phyloP scores from a whole-genome alignment of 2,888 invertebrate genomes.

The Prosapia bicincta region DNA sequence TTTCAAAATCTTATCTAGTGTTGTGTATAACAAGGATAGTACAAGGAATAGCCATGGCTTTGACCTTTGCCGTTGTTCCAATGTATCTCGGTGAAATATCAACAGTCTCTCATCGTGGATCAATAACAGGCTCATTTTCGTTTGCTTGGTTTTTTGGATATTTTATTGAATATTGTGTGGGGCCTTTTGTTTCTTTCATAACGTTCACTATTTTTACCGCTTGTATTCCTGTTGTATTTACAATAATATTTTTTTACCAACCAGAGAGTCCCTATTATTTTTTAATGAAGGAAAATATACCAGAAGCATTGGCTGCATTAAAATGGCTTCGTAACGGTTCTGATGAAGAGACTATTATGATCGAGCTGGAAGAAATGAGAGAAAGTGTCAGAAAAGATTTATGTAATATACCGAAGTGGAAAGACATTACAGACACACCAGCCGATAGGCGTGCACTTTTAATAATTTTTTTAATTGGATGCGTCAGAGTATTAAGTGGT shows the following conservation, averaged over 20 bases:
- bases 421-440: conserved; percentile 13
- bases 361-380: conserved; percentile 14
- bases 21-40: background rate
- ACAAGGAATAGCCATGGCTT: background rate
- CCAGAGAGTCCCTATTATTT: conserved; percentile 27
- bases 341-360: background rate
- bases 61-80: background rate
- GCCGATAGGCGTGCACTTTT: conserved; percentile 24
- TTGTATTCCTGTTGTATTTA: background rate
- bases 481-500: conserved; percentile 9
- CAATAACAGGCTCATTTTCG: conserved; percentile 9
- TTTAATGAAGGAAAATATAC: conserved; percentile 4
- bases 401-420: conserved; percentile 1
- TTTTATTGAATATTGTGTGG: background rate
- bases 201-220: background rate
- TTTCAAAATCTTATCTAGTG: background rate
- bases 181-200: background rate
- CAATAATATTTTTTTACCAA: background rate
- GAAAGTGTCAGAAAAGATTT: background rate
- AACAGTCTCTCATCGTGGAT: background rate
- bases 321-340: background rate
- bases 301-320: background rate
- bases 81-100: background rate
- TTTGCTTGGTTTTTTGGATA: background rate
- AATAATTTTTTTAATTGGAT: conserved; percentile 8